Percentiles rank a stretch among this genome's conserved stretches.
phyloP scores from a whole-genome alignment of 1,140 invertebrate genomes.

The Psilanteris sp. region DNA sequence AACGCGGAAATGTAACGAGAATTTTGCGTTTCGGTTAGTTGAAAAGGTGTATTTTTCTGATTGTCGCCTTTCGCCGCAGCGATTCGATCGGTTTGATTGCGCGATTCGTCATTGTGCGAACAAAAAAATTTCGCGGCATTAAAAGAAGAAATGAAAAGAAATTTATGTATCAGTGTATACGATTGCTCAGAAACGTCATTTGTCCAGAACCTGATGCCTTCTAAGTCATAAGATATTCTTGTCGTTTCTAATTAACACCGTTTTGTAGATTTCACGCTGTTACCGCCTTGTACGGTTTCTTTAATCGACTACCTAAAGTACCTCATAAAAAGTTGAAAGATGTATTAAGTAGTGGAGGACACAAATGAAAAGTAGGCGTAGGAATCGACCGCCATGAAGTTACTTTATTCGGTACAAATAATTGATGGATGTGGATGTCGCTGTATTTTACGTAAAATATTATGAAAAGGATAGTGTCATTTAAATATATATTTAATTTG shows the following conservation, averaged over 20 bases:
- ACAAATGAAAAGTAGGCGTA: conserved; percentile 40
- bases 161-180: conserved; percentile 16
- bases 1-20: background rate
- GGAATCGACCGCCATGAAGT: conserved; percentile 16
- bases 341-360: conserved; percentile 47
- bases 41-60: conserved; percentile 8
- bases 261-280: conserved; percentile 67
- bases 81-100: conserved; percentile 1
- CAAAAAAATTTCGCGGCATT: too few relatives aligned
- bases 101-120: conserved; percentile 9
- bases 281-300: conserved; percentile 63
- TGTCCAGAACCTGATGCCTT: conserved; percentile 42
- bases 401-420: conserved; percentile 23
- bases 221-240: conserved; percentile 49
- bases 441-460: background rate
- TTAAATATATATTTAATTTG: too few relatives aligned
- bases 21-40: conserved; percentile 2
- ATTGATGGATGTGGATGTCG: conserved; percentile 3
- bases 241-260: conserved; percentile 65
- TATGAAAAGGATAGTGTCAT: too few relatives aligned
- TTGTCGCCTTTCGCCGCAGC: too few relatives aligned
- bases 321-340: conserved; percentile 60
- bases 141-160: too few relatives aligned
- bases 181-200: conserved; percentile 35
- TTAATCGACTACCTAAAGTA: conserved; percentile 65